Percentiles rank a stretch among this genome's conserved stretches.
These are phyloP conservation scores for Sinohyriopsis cumingii DNA, from an alignment of 2,888 invertebrate genomes.

Conservation along the genomic window DNA sequence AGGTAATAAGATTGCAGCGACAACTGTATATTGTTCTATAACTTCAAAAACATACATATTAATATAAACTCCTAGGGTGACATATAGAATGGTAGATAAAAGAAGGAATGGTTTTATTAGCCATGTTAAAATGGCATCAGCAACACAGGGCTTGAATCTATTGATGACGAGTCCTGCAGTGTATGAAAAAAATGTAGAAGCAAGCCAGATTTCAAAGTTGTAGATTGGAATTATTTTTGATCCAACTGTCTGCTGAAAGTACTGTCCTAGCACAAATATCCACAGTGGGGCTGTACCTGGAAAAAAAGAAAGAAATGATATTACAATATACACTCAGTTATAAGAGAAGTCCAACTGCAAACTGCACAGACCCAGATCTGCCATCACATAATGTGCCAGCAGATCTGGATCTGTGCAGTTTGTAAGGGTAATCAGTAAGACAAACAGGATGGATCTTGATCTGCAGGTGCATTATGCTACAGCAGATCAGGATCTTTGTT, in stretches of 20 bases:
- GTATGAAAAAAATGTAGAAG: slow-evolving; percentile 62
- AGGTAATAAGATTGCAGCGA: slow-evolving; percentile 59
- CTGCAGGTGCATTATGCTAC: too few relatives aligned
- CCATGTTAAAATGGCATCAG: slow-evolving; percentile 68
- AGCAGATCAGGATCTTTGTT: too few relatives aligned
- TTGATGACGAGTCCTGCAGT: slow-evolving; percentile 62
- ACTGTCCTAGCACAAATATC: slow-evolving; percentile 65
- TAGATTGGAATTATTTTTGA: slow-evolving; percentile 60
- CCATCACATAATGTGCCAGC: neutral
- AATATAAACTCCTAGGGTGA: slow-evolving; percentile 71
- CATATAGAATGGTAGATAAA: slow-evolving; percentile 66
- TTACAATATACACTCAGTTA: neutral
- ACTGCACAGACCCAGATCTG: neutral
- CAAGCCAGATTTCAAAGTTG: slow-evolving; percentile 66
- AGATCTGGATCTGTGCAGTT: slow-evolving; percentile 12
- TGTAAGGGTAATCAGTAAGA: neutral
- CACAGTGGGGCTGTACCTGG: slow-evolving; percentile 65
- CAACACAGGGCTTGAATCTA: slow-evolving; percentile 56
- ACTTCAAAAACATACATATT: slow-evolving; percentile 69
- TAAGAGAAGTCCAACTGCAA: neutral
- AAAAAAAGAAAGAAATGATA: slow-evolving; percentile 12
- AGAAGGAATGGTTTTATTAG: slow-evolving; percentile 68
- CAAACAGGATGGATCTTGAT: too few relatives aligned
- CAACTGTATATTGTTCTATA: slow-evolving; percentile 53
- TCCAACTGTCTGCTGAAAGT: slow-evolving; percentile 50